Evolutionary conservation across 2,888 invertebrate genomes (phyloP), one percentile per base, ranked within the genome.

Genomic region (Caprella mutica): DNA sequence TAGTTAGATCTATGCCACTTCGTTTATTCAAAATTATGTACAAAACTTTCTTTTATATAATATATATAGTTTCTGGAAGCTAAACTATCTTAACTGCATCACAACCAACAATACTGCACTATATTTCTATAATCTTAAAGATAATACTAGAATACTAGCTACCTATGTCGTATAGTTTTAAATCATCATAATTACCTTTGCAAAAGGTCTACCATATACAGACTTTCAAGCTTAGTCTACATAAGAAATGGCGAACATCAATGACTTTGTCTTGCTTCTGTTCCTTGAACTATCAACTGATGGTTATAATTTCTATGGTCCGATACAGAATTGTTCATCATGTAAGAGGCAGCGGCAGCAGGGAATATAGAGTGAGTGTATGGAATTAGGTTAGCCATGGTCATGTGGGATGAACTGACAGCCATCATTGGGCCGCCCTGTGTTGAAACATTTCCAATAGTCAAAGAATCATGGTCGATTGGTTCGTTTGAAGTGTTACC

Each of bases 301-400:
- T 55, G 59, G 50, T 63, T 56, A 29, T 63, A 63, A 24, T 63
- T 59, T 46, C 63, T 56, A 17, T 59, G 63, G 30, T 63, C 63
- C 24, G 55, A 46, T 35, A 30, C n/a, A 30, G 55, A 55, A 9
- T 56, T 53, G 6, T 57, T 59, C 39, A 59, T 59, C 63, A 63
- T 63, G 56, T 59, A 59, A 23, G 59, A 63, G 12, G 59, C 55
- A 9, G 57, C 46, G n/a, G n/a, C n/a, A n/a, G 57, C 61, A 12
- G 63, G 63, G 50, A 63, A 63, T 24, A 63, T 63, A 12, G 59
- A 59, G 44, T 63, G 63, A 5, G 63, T 57, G 50, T 63, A 63
- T 1, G 63, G 63, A 39, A 63, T 63, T 21, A 63, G 50, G 51
- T 63, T 63, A 6, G 62, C 59, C 63, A 63, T 63, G 19, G 63